phyloP scores from a whole-genome alignment of 2,113 vertebrate species.

The Vimba vimba region DNA sequence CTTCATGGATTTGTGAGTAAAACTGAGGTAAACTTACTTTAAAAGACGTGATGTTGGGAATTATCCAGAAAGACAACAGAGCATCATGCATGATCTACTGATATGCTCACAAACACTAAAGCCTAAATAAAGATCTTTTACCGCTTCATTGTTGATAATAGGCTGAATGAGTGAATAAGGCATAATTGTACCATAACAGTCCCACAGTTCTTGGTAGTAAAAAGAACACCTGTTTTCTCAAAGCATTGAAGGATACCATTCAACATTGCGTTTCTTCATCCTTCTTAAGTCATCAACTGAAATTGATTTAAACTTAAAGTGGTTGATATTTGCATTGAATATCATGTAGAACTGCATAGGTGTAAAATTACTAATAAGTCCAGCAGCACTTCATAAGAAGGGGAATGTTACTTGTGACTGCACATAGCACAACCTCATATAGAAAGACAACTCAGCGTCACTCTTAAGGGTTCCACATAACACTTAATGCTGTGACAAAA shows the following conservation, averaged over 20 bases:
- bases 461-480: not conserved
- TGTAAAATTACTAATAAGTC: too few relatives aligned
- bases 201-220: slow-evolving; percentile 31
- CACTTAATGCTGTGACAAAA: slow-evolving; percentile 9
- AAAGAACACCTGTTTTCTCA: slow-evolving; percentile 25
- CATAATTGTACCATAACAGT: slow-evolving; percentile 51
- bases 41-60: not conserved
- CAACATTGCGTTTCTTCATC: not conserved
- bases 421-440: not conserved
- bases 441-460: not conserved
- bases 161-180: slow-evolving; percentile 48
- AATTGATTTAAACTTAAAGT: not conserved
- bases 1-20: not conserved
- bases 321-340: not conserved
- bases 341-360: not conserved
- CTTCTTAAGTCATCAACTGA: not conserved
- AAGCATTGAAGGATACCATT: not conserved
- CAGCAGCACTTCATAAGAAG: not conserved
- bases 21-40: not conserved
- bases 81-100: not conserved
- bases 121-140: slow-evolving; percentile 10
- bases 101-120: not conserved
- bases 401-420: not conserved
- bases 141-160: not conserved
- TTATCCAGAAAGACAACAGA: not conserved